phyloP scores from a whole-genome alignment of 1,140 invertebrate species.

The Leptinotarsa defecta region DNA sequence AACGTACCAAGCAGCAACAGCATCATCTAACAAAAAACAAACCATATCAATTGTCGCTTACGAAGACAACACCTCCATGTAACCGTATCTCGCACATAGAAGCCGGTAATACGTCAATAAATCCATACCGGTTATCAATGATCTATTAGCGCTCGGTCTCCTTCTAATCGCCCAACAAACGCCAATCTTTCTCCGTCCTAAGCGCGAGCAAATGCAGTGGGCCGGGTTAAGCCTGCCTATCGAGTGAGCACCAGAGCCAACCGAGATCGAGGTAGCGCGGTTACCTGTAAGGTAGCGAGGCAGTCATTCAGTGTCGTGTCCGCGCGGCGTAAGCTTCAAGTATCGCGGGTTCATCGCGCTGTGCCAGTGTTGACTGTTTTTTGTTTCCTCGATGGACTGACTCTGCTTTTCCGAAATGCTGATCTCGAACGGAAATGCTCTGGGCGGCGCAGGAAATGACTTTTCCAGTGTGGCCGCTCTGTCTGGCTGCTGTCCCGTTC shows the following conservation, averaged over 20 bases:
- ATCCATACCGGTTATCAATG: constrained; percentile 46
- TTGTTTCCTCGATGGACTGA: constrained; percentile 9
- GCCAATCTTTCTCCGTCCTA: constrained; percentile 7
- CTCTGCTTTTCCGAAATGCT: constrained; percentile 45
- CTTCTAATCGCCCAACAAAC: constrained; percentile 19
- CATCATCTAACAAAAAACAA: constrained; percentile 10
- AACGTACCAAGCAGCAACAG: not conserved
- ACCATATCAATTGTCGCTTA: constrained; percentile 29
- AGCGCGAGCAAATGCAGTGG: constrained; percentile 50
- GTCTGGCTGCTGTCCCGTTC: constrained; percentile 54
- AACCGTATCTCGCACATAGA: constrained; percentile 42
- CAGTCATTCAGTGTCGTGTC: constrained; percentile 56
- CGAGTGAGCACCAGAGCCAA: constrained; percentile 53
- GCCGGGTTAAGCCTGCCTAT: constrained; percentile 54
- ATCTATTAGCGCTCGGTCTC: constrained; percentile 33
- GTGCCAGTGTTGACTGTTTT: not conserved
- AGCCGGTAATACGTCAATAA: constrained; percentile 50
- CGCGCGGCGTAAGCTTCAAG: constrained; percentile 54
- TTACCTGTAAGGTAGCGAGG: constrained; percentile 54
- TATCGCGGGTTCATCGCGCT: constrained; percentile 23
- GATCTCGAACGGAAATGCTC: constrained; percentile 52
- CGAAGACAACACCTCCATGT: constrained; percentile 39
- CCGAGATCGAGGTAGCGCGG: constrained; percentile 50
- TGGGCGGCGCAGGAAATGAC: constrained; percentile 51
- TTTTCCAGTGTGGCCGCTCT: constrained; percentile 54